A percentile compares a stretch with the other conserved stretches of the same genome.
Conservation (phyloP, 1,140 invertebrate genomes). For the Lineus longissimus region DNA sequence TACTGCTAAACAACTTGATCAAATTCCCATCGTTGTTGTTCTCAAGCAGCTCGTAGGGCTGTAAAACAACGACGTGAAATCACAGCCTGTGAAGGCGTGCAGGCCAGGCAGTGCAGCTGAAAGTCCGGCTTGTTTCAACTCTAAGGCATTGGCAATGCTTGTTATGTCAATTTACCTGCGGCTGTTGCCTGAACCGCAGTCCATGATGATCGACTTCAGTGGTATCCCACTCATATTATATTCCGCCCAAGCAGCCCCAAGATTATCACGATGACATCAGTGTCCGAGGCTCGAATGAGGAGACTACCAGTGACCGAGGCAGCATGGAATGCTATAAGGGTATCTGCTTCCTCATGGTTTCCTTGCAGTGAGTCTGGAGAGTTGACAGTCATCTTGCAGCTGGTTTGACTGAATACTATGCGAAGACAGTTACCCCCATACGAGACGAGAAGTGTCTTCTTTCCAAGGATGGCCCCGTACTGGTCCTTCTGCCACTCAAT, state of each 20-base stretch:
- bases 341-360: slow-evolving; percentile 10
- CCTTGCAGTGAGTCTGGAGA: not conserved
- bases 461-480: not conserved
- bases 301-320: not conserved
- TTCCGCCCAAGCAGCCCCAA: not conserved
- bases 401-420: not conserved
- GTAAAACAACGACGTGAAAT: not conserved
- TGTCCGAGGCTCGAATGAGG: slow-evolving; percentile 1
- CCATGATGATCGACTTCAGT: slow-evolving; percentile 1
- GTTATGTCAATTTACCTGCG: not conserved
- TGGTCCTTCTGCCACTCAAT: slow-evolving; percentile 12
- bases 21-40: not conserved
- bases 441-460: slow-evolving; percentile 8
- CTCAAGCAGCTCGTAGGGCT: not conserved
- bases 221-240: not conserved
- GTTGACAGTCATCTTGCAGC: not conserved
- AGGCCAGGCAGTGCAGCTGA: not conserved
- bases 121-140: not conserved
- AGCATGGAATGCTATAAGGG: slow-evolving; percentile 6
- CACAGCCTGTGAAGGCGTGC: not conserved
- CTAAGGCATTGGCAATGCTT: not conserved
- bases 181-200: slow-evolving; percentile 5
- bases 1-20: not conserved
- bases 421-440: slow-evolving; percentile 8
- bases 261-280: slow-evolving; percentile 1